Conservation (phyloP, 2,113 vertebrate genomes). For the Cervus canadensis region DNA sequence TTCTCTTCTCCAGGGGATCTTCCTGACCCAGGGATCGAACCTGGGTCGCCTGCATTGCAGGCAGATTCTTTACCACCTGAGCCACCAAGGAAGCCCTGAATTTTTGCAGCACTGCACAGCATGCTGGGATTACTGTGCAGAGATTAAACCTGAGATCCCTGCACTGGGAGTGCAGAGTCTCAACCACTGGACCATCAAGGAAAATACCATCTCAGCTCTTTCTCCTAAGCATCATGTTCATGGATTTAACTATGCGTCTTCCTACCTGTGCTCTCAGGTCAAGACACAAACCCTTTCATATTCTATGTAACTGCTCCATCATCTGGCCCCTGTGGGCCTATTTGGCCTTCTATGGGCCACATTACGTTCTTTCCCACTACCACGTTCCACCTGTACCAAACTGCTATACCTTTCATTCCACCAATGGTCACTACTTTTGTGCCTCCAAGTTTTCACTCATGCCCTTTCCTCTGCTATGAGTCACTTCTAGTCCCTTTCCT, state of each 20-base stretch:
- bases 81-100: background rate
- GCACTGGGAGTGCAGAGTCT: background rate
- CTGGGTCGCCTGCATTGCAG: background rate
- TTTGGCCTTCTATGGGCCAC: accelerated
- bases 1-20: background rate
- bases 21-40: background rate
- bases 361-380: background rate
- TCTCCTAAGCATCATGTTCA: background rate
- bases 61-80: background rate
- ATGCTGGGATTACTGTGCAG: background rate
- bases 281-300: too few relatives aligned
- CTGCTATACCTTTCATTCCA: background rate
- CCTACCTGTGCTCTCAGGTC: background rate
- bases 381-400: background rate
- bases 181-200: background rate
- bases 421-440: background rate
- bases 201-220: background rate
- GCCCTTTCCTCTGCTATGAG: background rate
- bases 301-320: background rate
- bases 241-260: background rate
- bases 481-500: background rate
- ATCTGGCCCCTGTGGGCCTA: background rate
- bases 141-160: background rate
- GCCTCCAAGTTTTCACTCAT: background rate
- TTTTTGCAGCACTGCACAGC: background rate